These are phyloP conservation scores for Bombus huntii DNA, from an alignment of 1,140 invertebrate species.

Conservation along the genomic window DNA sequence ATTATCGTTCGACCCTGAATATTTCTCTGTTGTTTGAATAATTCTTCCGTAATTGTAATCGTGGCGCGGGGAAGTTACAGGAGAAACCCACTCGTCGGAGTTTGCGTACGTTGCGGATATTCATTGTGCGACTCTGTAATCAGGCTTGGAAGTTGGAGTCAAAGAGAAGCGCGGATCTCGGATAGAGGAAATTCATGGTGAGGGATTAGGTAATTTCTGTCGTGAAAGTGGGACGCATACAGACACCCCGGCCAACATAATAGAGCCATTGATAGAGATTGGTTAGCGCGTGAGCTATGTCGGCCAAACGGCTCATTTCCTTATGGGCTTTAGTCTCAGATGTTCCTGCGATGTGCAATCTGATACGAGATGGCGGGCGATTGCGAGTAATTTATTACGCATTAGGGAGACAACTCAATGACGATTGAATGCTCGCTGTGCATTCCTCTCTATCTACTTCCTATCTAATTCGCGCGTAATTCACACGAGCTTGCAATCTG, in stretches of 20 bases:
- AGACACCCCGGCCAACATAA: conserved; percentile 21
- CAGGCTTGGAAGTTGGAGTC: conserved; percentile 2
- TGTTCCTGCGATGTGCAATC: neutral
- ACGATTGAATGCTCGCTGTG: neutral
- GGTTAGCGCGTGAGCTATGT: conserved; percentile 46
- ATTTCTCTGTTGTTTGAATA: neutral
- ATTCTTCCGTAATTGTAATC: too few species aligned
- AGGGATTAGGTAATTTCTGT: conserved; percentile 65
- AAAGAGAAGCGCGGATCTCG: neutral
- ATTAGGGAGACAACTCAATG: neutral
- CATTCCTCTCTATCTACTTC: neutral
- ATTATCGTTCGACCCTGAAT: neutral
- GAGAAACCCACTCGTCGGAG: neutral
- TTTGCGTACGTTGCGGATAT: conserved; percentile 1
- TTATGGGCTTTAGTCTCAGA: conserved; percentile 38
- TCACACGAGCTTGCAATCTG: neutral
- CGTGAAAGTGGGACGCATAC: conserved; percentile 40
- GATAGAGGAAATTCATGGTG: conserved; percentile 6
- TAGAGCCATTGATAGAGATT: conserved; percentile 58
- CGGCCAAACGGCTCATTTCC: conserved; percentile 52
- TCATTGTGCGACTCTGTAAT: conserved; percentile 12
- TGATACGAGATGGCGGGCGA: neutral
- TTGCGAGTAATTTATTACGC: conserved; percentile 28
- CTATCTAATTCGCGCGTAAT: neutral
- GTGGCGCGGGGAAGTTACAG: neutral